Evolutionary conservation across 2,113 vertebrate genomes (phyloP).

Genomic region (Procavia capensis): DNA sequence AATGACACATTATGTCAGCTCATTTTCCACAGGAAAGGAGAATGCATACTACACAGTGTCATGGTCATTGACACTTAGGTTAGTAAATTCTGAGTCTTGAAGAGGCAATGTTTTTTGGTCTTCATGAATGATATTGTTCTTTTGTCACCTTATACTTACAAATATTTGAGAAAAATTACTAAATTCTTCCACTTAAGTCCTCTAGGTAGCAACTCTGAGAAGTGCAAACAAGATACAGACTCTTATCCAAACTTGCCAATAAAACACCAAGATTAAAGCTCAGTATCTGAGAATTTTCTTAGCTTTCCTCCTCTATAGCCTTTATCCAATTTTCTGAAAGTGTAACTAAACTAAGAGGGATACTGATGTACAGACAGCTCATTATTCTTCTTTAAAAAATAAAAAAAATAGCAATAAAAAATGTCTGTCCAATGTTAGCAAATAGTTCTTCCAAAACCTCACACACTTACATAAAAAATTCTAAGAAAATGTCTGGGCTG

Average conservation of each 20-base stretch:
- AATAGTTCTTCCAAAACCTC: neutral
- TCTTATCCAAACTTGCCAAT: neutral
- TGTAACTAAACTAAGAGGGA: neutral
- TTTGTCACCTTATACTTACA: neutral
- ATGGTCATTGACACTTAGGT: neutral
- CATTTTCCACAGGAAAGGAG: neutral
- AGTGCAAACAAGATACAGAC: neutral
- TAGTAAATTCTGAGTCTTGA: neutral
- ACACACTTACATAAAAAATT: neutral
- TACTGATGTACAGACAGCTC: neutral
- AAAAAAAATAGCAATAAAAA: neutral
- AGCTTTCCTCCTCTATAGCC: neutral
- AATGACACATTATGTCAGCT: neutral
- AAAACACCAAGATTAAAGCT: neutral
- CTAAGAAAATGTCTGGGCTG: neutral
- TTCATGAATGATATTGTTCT: neutral
- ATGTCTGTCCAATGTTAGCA: neutral
- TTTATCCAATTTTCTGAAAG: neutral
- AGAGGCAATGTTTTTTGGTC: neutral
- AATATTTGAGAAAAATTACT: neutral
- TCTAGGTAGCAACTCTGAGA: neutral
- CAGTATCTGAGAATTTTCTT: neutral
- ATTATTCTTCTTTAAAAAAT: neutral
- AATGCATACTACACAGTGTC: neutral
- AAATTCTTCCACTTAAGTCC: neutral